phyloP scores from a whole-genome alignment of 2,113 vertebrate species.

The Bos javanicus region DNA sequence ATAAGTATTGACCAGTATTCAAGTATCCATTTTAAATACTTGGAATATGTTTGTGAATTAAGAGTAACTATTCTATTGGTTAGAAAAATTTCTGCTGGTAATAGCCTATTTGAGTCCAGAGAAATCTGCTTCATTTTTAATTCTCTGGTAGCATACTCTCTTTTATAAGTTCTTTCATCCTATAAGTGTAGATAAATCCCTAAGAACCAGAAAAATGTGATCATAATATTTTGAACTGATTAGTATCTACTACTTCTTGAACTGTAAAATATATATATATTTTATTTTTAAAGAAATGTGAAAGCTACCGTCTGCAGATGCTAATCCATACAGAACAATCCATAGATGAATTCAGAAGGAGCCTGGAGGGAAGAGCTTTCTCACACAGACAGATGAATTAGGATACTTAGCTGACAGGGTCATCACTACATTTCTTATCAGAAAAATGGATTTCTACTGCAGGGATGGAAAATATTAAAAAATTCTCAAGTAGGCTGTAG shows the following conservation, averaged over 20 bases:
- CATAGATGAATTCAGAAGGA: conserved; percentile 53
- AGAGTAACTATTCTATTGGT: neutral
- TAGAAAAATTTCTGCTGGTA: neutral
- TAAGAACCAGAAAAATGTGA: conserved; percentile 26
- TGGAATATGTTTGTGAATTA: neutral
- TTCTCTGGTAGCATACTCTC: neutral
- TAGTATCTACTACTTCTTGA: conserved; percentile 34
- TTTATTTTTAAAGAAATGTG: conserved; percentile 36
- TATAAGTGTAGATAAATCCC: neutral
- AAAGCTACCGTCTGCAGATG: conserved; percentile 1
- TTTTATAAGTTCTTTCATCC: conserved; percentile 28
- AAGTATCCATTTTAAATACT: neutral
- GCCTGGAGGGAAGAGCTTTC: conserved; percentile 30
- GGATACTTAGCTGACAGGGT: conserved; percentile 77
- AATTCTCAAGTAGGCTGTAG: conserved; percentile 82
- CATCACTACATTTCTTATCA: conserved; percentile 80
- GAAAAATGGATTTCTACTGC: conserved; percentile 82
- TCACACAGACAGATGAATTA: conserved; percentile 66
- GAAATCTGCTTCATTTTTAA: neutral
- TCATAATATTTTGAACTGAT: conserved; percentile 49
- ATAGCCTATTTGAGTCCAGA: neutral
- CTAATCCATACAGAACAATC: conserved; percentile 50
- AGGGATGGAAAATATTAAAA: conserved; percentile 80
- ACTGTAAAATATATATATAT: neutral
- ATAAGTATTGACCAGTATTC: neutral